Base-by-base conservation (phyloP, 1,140 invertebrate genomes). In the Drosophila tsacasi region DNA sequence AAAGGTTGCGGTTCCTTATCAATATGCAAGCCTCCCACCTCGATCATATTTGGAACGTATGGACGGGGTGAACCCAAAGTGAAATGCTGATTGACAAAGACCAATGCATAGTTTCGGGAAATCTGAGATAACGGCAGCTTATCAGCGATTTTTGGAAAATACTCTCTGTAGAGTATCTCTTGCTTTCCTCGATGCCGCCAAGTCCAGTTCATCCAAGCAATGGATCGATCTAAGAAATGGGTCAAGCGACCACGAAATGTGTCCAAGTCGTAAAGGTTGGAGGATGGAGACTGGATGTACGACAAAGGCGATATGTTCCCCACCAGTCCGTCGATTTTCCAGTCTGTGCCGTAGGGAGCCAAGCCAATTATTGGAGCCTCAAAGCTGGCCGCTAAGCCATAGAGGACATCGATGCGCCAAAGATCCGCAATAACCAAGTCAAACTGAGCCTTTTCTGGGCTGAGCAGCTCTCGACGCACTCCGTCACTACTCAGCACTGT, bases 11-110 rank as follows among this genome's bases (percentile, higher is more conserved):
- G 25, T 0, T 69, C 65, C 94, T 54, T 94, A 92, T 13, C 25
- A 84, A 93, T 81, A 76, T 95, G 95, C 63, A 96, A 84, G 0
- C 95, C 95, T 0, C 94, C 95, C 13, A 95, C 85, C 52, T 92
- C 87, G 3, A 92, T 75, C 39, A 89, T 63, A 61, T 81, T 92
- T 0, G 91, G 91, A 0, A 92, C 91, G 72, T 91, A 86, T 0
- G 91, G 81, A 17, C 84, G 64, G 0, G 87, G 75, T 1, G 69
- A 58, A 12, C 71, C 77, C 9, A 92, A 54, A 3, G 83, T 81
- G 23, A 92, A 91, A 50, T 92, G 91, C 63, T 92, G 84, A 72
- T 92, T 92, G 1, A 92, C 59, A 15, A 92, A 59, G 12, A 92
- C 60, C 6, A 92, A 39, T 0, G 91, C 80, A 42, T 91, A 86